A percentile compares a stretch with the other conserved stretches of the same genome.
Evolutionary conservation across 2,113 vertebrate genomes (phyloP).

Genomic region (Okapia johnstoni): DNA sequence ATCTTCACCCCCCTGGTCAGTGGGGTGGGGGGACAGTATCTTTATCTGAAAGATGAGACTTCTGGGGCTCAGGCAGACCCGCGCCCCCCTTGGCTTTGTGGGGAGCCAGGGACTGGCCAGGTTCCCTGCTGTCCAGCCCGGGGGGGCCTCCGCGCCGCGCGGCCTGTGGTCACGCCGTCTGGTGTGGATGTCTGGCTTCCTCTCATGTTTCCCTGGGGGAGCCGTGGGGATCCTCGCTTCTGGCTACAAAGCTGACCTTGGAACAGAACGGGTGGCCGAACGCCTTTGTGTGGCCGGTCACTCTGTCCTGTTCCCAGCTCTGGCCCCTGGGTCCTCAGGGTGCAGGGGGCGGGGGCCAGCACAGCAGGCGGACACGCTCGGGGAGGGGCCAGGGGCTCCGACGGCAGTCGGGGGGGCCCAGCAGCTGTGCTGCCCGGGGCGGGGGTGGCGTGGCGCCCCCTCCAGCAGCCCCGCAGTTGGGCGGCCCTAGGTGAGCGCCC

Average conservation of each 20-base stretch:
- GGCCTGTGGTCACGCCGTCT: conserved; percentile 5
- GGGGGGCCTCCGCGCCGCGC: not conserved
- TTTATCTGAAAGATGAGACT: conserved; percentile 43
- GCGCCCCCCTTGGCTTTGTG: not conserved
- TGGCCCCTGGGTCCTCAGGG: not conserved
- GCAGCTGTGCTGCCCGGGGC: not conserved
- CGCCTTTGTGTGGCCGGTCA: not conserved
- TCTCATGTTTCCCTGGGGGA: not conserved
- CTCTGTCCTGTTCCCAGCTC: not conserved
- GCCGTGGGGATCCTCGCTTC: not conserved
- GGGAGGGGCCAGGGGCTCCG: not conserved
- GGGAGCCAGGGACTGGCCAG: not conserved
- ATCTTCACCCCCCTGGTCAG: too few relatives aligned
- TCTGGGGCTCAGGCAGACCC: not conserved
- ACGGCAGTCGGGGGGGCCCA: not conserved
- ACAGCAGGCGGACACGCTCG: not conserved
- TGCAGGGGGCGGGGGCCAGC: not conserved
- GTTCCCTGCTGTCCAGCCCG: conserved; percentile 23
- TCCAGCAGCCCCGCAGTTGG: too few relatives aligned
- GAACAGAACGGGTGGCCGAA: not conserved
- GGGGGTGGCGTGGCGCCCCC: not conserved
- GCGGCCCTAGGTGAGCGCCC: not conserved
- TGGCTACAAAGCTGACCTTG: not conserved
- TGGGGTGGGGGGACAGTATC: too few relatives aligned
- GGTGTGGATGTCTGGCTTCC: conserved; percentile 2